Base-by-base conservation (phyloP, 2,888 invertebrate genomes). In the Stenoptilia bipunctidactyla region DNA sequence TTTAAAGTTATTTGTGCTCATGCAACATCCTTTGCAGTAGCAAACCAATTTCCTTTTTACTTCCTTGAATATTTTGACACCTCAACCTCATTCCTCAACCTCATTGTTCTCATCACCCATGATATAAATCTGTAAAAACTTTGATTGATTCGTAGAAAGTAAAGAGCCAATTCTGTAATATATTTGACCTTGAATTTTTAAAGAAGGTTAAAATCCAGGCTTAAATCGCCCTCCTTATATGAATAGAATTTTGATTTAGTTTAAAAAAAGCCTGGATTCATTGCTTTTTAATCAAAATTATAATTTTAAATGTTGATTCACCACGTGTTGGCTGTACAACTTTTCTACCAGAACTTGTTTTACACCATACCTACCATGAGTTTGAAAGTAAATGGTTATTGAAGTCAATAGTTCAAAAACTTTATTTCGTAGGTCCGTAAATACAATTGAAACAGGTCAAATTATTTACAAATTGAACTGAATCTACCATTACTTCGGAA, bases 41-140 rank as follows among this genome's bases (percentile, higher is more conserved):
- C 37, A 40, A 15, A 34, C 60, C 51, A 10, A 40, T 54, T 0
- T 52, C 45, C 35, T 47, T 47, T 37, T 52, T 50, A 6, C 54
- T 42, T 38, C 51, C 53, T 38, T 50, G 25, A 34, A 58, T 47
- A 44, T 45, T 38, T 42, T 48, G 40, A 42, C 49, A 55, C 1
- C 60, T 30, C 4, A 48, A 42, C n/a, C n/a, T n/a, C n/a, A n/a
- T n/a, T n/a, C n/a, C 10, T 53, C 42, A 34, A 39, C 49, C 38
- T 57, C 45, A 2, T 3, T 44, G 1, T 51, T 14, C 43, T 56
- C 53, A 15, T 55, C 47, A 6, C 58, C 55, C 45, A 57, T 54
- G 15, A 56, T 59, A 42, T 61, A 58, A 39, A 61, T 35, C 40
- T 62, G 59, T 13, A 58, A 36, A 49, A 56, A 62, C 43, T 59